Evolutionary conservation across 2,113 vertebrate genomes (phyloP).

Genomic region (Dipodomys merriami): DNA sequence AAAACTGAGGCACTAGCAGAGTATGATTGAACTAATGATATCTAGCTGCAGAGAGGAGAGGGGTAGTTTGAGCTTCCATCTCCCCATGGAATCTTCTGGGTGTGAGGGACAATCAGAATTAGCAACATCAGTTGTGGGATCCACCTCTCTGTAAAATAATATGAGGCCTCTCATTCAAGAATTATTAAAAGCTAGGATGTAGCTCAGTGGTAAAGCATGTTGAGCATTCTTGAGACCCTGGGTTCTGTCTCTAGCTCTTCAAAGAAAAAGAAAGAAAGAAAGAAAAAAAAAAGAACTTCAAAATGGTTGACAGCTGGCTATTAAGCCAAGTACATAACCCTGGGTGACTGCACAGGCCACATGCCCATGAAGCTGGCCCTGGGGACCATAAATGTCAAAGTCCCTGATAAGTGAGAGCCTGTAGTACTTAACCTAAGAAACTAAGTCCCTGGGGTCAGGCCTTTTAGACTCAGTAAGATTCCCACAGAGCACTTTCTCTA

Average conservation of each 20-base stretch:
- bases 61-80: not conserved
- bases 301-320: not conserved
- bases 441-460: not conserved
- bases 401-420: conserved; percentile 36
- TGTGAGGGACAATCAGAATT: not conserved
- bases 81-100: not conserved
- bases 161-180: not conserved
- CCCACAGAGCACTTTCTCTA: not conserved
- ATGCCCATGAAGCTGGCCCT: not conserved
- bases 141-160: not conserved
- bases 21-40: not conserved
- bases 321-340: not conserved
- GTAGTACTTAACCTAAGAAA: not conserved
- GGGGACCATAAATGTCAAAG: not conserved
- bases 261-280: not conserved
- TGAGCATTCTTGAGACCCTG: too few species aligned
- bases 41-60: not conserved
- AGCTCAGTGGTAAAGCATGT: not conserved
- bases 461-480: not conserved
- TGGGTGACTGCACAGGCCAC: not conserved
- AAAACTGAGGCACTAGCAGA: not conserved
- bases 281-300: not conserved
- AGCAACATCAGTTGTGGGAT: not conserved
- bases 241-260: not conserved
- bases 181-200: not conserved